Evolutionary conservation across 2,113 vertebrate species (phyloP), one percentile per base, ranked within the genome.

Genomic region (Oostethus manadensis): DNA sequence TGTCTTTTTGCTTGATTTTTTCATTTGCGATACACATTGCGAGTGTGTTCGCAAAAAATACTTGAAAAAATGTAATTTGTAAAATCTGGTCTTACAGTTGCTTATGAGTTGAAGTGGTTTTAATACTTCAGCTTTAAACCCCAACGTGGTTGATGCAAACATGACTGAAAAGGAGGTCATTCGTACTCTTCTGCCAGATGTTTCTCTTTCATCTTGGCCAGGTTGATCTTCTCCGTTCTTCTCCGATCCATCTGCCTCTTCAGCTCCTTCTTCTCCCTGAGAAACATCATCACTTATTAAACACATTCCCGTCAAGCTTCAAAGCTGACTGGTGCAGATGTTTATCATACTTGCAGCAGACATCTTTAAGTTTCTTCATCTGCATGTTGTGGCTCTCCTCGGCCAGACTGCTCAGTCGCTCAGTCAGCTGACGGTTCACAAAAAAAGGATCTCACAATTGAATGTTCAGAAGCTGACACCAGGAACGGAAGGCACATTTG

Each of bases 241-340:
- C 95, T 94, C 80, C 94, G 97, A 84, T 99, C 96, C 97, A 99
- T 99, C 86, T 93, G 95, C 81, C 93, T 94, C 81, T 99, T 99
- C 74, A 99, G 60, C 64, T 99, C 97, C 62, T 98, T 99, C 79
- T 99, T 99, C 85, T 99, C 97, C 81, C 97, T 99, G 10, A 16
- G 23, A 6, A 3, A n/a, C 17, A 48, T 18, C 15, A 15, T 9
- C 16, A 46, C 44, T 46, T 46, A 6, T n/a, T 46, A 5, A 14
- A 46, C 44, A 46, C 14, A 46, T 46, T 16, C 17, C 6, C 1
- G 44, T 16, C 14, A 3, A 46, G 44, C 3, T 48, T 33, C 4
- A 14, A 46, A 46, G 46, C 3, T 20, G 16, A 48, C 20, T n/a
- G 10, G 10, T 5, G 3, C 21, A 59, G 6, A 9, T 8, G 9